phyloP scores from a whole-genome alignment of 2,113 vertebrate genomes.

The Gadus chalcogrammus region DNA sequence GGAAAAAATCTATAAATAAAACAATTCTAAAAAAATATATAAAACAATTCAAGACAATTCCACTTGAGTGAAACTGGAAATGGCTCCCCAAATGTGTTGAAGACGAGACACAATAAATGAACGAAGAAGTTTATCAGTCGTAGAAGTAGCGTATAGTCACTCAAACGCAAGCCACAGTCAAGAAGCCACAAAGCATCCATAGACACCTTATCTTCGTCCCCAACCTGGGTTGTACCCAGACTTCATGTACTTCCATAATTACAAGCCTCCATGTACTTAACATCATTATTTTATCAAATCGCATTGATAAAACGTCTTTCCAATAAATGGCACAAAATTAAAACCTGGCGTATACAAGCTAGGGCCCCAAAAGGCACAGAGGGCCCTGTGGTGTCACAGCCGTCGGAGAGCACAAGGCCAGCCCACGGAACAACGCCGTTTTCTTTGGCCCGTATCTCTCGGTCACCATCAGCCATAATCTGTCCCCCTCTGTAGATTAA shows the following conservation, averaged over 20 bases:
- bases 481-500: slow-evolving; percentile 63
- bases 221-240: background rate
- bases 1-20: no score
- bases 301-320: background rate
- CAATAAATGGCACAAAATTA: background rate
- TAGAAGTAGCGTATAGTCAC: no score
- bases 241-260: background rate
- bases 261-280: slow-evolving; percentile 2
- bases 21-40: no score
- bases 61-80: no score
- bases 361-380: background rate
- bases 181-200: no score
- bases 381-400: background rate
- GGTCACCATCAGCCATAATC: slow-evolving; percentile 55
- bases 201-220: no score
- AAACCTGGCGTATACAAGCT: background rate
- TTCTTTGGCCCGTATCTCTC: slow-evolving; percentile 50
- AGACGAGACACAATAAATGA: no score
- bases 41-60: no score
- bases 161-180: no score
- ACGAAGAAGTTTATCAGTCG: no score
- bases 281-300: background rate
- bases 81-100: no score
- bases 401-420: slow-evolving; percentile 35
- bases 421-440: slow-evolving; percentile 41